These are phyloP conservation scores for Hippocampus abdominalis DNA, from an alignment of 2,113 vertebrate genomes.

Conservation along the genomic window DNA sequence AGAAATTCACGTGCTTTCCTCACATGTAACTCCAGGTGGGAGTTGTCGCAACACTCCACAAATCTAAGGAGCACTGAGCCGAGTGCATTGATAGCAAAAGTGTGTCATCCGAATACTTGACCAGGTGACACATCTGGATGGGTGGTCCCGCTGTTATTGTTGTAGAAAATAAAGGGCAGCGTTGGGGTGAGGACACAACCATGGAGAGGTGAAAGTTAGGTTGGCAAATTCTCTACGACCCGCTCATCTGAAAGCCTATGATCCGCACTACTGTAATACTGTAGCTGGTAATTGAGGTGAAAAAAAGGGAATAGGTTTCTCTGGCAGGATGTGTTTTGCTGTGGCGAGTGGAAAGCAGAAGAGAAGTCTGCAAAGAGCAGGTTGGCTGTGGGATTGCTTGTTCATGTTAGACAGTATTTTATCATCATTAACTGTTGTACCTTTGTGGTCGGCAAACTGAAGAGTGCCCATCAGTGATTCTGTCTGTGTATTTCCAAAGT, in stretches of 20 bases:
- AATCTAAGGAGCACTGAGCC: too few species aligned
- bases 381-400: background rate
- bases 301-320: background rate
- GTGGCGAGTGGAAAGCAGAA: background rate
- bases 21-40: background rate
- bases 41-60: background rate
- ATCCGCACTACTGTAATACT: background rate
- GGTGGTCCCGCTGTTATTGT: background rate
- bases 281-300: background rate
- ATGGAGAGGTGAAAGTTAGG: background rate
- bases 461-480: background rate
- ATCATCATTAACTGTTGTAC: background rate
- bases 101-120: background rate
- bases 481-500: background rate
- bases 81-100: background rate
- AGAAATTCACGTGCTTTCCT: background rate
- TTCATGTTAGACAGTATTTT: background rate
- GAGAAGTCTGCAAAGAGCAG: background rate
- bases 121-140: background rate
- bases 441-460: background rate
- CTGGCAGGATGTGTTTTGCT: background rate
- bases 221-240: background rate
- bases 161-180: background rate
- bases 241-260: background rate
- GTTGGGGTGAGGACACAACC: background rate